Evolutionary conservation across 2,888 invertebrate genomes (phyloP).

Genomic region (Rotaria macrura): DNA sequence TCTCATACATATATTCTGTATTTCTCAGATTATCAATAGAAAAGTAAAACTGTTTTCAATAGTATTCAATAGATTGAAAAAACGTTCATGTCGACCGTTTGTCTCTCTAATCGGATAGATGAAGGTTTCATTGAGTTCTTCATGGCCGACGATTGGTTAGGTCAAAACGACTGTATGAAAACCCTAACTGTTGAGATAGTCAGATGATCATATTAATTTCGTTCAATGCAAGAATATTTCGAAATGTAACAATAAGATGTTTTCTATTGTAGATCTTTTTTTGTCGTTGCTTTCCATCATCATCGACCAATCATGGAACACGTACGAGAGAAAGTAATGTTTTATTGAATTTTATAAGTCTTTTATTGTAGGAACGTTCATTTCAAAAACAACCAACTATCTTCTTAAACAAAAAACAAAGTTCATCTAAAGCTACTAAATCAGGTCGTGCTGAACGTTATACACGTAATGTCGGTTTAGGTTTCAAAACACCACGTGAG

Average conservation of each 20-base stretch:
- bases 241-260: too few relatives aligned
- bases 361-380: constrained; percentile 62
- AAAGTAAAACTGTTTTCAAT: not conserved
- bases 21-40: not conserved
- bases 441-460: constrained; percentile 58
- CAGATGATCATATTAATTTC: not conserved
- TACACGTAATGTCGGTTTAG: constrained; percentile 78
- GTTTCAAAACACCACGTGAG: constrained; percentile 91
- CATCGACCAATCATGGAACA: not conserved
- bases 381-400: constrained; percentile 85
- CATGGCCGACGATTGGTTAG: not conserved
- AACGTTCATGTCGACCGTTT: not conserved
- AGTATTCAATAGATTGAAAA: not conserved
- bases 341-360: not conserved
- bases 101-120: not conserved
- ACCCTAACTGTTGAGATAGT: not conserved
- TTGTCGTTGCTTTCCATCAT: not conserved
- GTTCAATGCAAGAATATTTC: too few relatives aligned
- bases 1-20: too few relatives aligned
- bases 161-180: not conserved
- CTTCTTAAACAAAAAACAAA: constrained; percentile 70
- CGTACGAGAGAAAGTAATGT: not conserved
- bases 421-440: not conserved
- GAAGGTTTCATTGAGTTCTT: not conserved
- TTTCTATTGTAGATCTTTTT: not conserved